phyloP scores from a whole-genome alignment of 2,113 vertebrate genomes.

The Mesoclemmys tuberculata region DNA sequence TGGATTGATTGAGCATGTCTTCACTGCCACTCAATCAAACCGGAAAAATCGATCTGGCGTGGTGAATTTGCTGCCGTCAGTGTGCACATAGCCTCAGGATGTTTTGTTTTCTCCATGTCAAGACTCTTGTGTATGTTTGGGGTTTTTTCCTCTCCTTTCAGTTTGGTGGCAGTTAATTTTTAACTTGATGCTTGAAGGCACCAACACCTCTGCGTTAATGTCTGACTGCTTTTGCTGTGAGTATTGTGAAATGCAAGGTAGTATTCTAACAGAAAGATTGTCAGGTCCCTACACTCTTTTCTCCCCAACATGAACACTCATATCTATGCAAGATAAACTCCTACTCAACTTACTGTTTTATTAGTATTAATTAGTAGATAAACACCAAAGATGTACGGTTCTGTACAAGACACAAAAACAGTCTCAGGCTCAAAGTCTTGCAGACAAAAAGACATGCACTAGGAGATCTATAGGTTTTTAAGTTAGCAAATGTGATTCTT shows the following conservation, averaged over 20 bases:
- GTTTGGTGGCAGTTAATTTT: constrained; percentile 38
- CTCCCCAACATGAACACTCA: not conserved
- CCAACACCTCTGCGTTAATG: not conserved
- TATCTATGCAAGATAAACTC: not conserved
- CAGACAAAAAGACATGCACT: not conserved
- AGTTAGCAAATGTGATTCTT: not conserved
- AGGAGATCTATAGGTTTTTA: not conserved
- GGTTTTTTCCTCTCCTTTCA: constrained; percentile 11
- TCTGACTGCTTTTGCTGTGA: constrained; percentile 1
- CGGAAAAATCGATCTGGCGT: too few species aligned
- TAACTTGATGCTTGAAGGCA: not conserved
- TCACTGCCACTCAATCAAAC: too few species aligned
- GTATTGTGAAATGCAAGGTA: not conserved
- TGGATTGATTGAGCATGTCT: too few species aligned
- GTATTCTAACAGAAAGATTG: not conserved
- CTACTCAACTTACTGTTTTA: not conserved
- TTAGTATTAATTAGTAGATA: not conserved
- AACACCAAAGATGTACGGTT: not conserved
- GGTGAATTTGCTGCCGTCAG: too few species aligned
- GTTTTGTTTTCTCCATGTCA: not conserved
- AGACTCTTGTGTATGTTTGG: not conserved
- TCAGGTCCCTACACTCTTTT: not conserved
- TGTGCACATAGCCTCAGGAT: not conserved
- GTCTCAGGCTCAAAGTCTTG: not conserved
- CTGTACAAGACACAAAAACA: not conserved